Evolutionary conservation across 2,797 vertebrate species (phyloP), one percentile per base, ranked within the genome.

Genomic region (Myiothlypis chrysogaster): DNA sequence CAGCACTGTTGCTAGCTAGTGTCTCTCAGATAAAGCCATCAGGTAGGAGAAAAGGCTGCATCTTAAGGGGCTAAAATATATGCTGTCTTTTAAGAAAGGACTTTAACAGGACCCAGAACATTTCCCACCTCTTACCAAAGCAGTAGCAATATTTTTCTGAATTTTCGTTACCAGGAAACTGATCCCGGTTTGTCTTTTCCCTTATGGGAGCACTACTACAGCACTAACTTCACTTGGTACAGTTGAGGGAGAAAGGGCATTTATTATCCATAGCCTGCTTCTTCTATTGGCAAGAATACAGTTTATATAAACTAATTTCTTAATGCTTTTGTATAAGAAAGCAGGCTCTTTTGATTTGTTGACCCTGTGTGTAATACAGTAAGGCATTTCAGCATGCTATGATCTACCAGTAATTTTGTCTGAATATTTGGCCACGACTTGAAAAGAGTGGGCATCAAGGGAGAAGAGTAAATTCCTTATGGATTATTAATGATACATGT

Each of bases 21-120:
- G 30, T 90, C 66, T 92, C 80, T 95, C 75, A 89, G 76, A 89
- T 52, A 72, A 82, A 87, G 70, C 89, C 79, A 88, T 93, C 90
- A 94, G 56, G 63, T 95, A 79, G 65, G 75, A 91, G 34, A 84
- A 92, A 39, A 72, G 34, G 43, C 86, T 93, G 50, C 1, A 3
- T 82, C 43, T 85, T 55, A 60, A 76, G 72, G 44, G 56, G 37
- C 77, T 95, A 63, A 92, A 78, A 65, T 72, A 46, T 6, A 53
- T 59, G 10, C 55, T 92, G 46, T 60, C 57, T 86, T 85, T 44
- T 65, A 68, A 81, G 22, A 82, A 32, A 78, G 55, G 59, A 88
- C 55, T 93, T 50, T 21, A 81, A 65, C 34, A 64, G 56, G 81
- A 82, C 66, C 28, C 61, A 53, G 9, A 92, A 55, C n/a, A n/a